These are phyloP conservation scores for Dynastes hyllus DNA, from an alignment of 2,888 invertebrate species.

Conservation along the genomic window DNA sequence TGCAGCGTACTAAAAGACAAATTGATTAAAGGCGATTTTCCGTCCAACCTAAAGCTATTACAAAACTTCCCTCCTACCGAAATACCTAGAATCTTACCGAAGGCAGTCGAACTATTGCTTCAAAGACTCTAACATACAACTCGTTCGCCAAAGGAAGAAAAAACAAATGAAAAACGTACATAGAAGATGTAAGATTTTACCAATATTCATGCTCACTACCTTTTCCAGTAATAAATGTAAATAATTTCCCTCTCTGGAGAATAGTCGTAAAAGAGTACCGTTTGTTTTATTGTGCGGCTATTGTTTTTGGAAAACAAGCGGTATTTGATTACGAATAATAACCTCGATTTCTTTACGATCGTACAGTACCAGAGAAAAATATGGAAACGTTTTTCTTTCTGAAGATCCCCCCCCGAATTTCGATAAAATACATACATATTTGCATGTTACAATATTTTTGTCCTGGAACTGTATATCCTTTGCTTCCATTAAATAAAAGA, in stretches of 20 bases:
- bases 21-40: slow-evolving; percentile 91
- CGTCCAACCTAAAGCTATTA: slow-evolving; percentile 93
- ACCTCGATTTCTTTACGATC: neutral
- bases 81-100: slow-evolving; percentile 86
- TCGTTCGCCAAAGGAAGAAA: neutral
- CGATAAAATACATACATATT: neutral
- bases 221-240: slow-evolving; percentile 23
- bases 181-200: slow-evolving; percentile 15
- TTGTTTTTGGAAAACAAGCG: neutral
- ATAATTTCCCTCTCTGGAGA: slow-evolving; percentile 14
- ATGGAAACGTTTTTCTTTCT: neutral
- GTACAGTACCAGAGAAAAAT: neutral
- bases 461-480: slow-evolving; percentile 16
- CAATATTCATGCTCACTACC: slow-evolving; percentile 46
- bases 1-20: slow-evolving; percentile 87
- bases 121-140: slow-evolving; percentile 55
- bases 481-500: slow-evolving; percentile 43
- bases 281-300: too few species aligned
- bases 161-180: neutral
- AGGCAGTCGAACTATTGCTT: slow-evolving; percentile 80
- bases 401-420: too few species aligned
- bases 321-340: slow-evolving; percentile 19
- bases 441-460: neutral
- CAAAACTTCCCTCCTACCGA: slow-evolving; percentile 95
- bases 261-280: neutral